Evolutionary conservation across 2,797 vertebrate species (phyloP), one percentile per base, ranked within the genome.

Genomic region (Aeoliscus strigatus): DNA sequence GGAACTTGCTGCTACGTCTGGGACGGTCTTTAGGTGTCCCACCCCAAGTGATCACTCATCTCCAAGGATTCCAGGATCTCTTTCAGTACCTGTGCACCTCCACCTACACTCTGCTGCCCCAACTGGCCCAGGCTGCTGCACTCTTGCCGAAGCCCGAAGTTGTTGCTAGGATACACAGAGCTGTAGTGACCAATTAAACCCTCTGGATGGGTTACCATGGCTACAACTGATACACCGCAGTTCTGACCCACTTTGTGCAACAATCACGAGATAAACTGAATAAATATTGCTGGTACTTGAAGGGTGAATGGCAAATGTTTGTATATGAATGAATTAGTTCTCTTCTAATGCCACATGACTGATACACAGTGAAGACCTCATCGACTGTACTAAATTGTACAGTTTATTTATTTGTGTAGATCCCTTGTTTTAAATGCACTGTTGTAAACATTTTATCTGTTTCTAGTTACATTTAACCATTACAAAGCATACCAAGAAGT

Each of bases 1-100:
- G 31, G 9, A 16, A 33, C 15, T 10, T 31, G 30, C 27, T 78
- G 34, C 62, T 47, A 47, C 67, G 67, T 3, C 54, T 77, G 8
- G 79, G 71, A 1, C 27, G 46, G 17, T 68, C 69, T 35, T 31
- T 86, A 27, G 77, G 72, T 2, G 66, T 82, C 44, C 62, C 77
- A 1, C 70, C 75, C 28, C 73, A 73, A 53, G 47, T 83, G 27
- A 41, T 70, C 1, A 6, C 27, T 46, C 76, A 74, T 39, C 56
- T 86, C 21, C 43, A 39, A 14, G 51, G 61, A 39, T 83, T 84
- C 48, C 71, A 73, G 57, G 81, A 85, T 30, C 71, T 85, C 28
- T 85, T 83, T 34, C 73, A 75, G 36, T 81, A 83, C 48, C 72
- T 83, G 33, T 55, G 69, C 28, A 79, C 80, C 23, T 84, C 82